Base-by-base conservation (phyloP, 2,797 vertebrate species). In the Lithobates pipiens region DNA sequence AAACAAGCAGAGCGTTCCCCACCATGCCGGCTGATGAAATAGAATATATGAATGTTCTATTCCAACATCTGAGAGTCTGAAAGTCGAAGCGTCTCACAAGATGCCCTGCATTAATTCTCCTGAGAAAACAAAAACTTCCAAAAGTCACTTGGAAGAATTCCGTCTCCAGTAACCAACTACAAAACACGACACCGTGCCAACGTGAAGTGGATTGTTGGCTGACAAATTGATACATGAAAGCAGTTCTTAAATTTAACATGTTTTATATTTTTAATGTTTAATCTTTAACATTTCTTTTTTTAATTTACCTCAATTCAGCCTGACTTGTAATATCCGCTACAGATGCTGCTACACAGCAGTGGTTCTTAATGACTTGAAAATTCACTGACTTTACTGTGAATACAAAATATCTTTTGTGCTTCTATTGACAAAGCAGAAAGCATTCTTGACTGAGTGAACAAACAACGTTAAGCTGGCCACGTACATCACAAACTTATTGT, bases 31-130 rank as follows among this genome's bases (percentile, higher is more conserved):
- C 75, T 77, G 80, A 86, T 86, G 67, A 86, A 86, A 86, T 73
- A 78, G 85, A 86, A 82, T 86, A 78, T 82, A 83, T 83, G 74
- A 83, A 82, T 83, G 80, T 68, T 63, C 75, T 77, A 39, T 82
- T 72, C 29, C 54, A 73, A 82, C 79, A 86, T 86, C 73, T 82
- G 32, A 76, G 72, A 71, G 27, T 11, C 72, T 72, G 68, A 65
- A 82, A 86, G 74, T 68, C 29, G 39, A 65, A 73, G 68, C 74
- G 27, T 23, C 29, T 67, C 68, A 57, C 54, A 27, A 39, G 50
- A 77, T 78, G 29, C 79, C 68, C 46, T n/a, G 67, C 69, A 65
- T 72, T 25, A 70, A 86, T 65, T 82, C 85, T 76, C 79, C 29
- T 15, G 85, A 72, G 74, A 76, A 85, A 76, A 82, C 25, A 63